A percentile compares a stretch with the other conserved stretches of the same genome.
Evolutionary conservation across 2,797 vertebrate species (phyloP).

Genomic region (Anguilla anguilla): DNA sequence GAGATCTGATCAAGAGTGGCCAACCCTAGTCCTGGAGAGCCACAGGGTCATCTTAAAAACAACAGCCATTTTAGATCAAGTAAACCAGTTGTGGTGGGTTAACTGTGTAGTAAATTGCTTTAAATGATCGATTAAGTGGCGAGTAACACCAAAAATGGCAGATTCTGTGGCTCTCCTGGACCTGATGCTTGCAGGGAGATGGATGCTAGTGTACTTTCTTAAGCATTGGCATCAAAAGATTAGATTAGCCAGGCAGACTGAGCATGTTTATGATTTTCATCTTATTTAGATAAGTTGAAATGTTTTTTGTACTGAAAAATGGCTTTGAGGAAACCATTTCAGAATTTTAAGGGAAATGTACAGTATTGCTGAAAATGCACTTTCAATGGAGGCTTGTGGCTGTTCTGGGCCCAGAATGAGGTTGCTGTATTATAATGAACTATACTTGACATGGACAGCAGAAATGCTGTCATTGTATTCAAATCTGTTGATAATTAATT

Average conservation of each 20-base stretch:
- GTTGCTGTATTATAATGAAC: neutral
- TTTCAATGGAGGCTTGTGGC: neutral
- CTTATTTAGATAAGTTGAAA: neutral
- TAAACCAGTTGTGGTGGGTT: no score
- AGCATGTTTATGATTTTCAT: neutral
- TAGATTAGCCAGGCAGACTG: neutral
- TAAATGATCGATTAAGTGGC: no score
- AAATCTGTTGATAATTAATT: neutral
- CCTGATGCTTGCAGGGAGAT: neutral
- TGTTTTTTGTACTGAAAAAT: neutral
- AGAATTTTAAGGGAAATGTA: neutral
- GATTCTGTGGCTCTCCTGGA: no score
- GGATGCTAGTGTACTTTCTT: neutral
- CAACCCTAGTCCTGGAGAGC: no score
- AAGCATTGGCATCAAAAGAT: neutral
- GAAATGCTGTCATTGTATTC: neutral
- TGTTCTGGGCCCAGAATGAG: neutral
- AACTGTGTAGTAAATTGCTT: no score
- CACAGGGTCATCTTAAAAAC: no score
- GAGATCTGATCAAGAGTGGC: no score
- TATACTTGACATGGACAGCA: neutral
- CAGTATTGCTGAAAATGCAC: neutral
- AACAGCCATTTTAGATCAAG: no score
- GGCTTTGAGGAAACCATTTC: neutral
- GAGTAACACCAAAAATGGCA: no score